These are phyloP conservation scores for Hepsetus odoe DNA, from an alignment of 2,113 vertebrate species.

Conservation along the genomic window DNA sequence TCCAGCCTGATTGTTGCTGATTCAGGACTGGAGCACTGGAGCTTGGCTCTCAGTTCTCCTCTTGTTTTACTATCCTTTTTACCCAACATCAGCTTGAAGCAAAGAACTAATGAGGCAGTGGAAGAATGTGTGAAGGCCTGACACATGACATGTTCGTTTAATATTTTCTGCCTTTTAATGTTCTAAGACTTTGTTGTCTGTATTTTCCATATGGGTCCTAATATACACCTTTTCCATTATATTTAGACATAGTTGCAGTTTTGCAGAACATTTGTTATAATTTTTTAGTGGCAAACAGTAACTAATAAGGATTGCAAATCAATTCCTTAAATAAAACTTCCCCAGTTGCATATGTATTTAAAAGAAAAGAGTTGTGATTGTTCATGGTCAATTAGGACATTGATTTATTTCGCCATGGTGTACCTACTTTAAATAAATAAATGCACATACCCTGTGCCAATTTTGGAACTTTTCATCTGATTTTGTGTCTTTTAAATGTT, in stretches of 20 bases:
- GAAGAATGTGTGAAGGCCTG: conserved; percentile 10
- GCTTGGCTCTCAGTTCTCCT: conserved; percentile 31
- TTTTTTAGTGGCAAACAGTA: too few species aligned
- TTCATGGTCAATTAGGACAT: neutral
- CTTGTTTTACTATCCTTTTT: conserved; percentile 51
- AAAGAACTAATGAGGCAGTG: conserved; percentile 28
- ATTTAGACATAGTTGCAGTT: too few species aligned
- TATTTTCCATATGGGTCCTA: neutral
- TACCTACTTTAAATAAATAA: too few species aligned
- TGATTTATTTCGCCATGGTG: too few species aligned
- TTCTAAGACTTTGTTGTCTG: neutral
- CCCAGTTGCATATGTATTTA: neutral
- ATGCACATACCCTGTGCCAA: neutral
- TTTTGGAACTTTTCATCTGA: neutral
- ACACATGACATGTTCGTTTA: neutral
- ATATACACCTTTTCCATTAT: neutral
- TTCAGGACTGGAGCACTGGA: conserved; percentile 33
- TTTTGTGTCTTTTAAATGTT: too few species aligned
- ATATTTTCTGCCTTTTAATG: neutral
- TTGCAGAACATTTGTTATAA: too few species aligned
- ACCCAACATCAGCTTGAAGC: conserved; percentile 35
- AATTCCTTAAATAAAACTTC: too few species aligned
- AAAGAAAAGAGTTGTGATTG: neutral
- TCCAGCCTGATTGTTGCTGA: conserved; percentile 38
- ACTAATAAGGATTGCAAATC: too few species aligned